Conservation (phyloP, 2,113 vertebrate species). For the Dendropsophus ebraccatus region DNA sequence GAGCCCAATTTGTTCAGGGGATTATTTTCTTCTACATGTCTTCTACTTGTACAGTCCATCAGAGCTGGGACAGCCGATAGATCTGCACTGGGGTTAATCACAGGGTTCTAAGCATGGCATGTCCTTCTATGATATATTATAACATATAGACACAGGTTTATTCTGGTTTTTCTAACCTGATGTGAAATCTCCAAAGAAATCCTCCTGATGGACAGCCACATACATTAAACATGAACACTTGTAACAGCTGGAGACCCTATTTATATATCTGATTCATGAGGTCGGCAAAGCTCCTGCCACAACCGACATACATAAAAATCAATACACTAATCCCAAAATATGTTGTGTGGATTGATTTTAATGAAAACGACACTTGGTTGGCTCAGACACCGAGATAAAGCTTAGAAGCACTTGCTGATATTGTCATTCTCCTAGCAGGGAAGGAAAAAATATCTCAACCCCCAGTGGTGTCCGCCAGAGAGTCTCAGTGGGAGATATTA, state of each 20-base stretch:
- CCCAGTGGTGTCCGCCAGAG: neutral
- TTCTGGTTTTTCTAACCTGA: neutral
- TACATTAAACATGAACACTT: slow-evolving; percentile 20
- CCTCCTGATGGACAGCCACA: neutral
- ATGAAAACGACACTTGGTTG: neutral
- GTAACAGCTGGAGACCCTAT: slow-evolving; percentile 11
- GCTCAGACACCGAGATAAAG: neutral
- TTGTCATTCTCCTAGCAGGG: slow-evolving; percentile 26
- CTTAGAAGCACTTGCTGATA: neutral
- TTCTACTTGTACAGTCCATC: too few species aligned
- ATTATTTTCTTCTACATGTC: too few species aligned
- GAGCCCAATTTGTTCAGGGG: too few species aligned
- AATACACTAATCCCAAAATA: slow-evolving; percentile 40
- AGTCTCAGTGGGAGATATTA: slow-evolving; percentile 35
- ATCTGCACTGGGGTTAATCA: too few species aligned
- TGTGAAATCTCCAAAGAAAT: neutral
- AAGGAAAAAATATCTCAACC: neutral
- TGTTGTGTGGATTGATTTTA: slow-evolving; percentile 33
- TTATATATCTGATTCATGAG: slow-evolving; percentile 19
- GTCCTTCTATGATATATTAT: too few species aligned
- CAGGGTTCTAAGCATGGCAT: too few species aligned
- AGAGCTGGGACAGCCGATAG: too few species aligned
- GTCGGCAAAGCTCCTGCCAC: neutral
- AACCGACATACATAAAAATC: neutral
- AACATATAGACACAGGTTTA: too few species aligned